These are phyloP conservation scores for Stictocephala bisonia DNA, from an alignment of 2,888 invertebrate species.

Conservation along the genomic window DNA sequence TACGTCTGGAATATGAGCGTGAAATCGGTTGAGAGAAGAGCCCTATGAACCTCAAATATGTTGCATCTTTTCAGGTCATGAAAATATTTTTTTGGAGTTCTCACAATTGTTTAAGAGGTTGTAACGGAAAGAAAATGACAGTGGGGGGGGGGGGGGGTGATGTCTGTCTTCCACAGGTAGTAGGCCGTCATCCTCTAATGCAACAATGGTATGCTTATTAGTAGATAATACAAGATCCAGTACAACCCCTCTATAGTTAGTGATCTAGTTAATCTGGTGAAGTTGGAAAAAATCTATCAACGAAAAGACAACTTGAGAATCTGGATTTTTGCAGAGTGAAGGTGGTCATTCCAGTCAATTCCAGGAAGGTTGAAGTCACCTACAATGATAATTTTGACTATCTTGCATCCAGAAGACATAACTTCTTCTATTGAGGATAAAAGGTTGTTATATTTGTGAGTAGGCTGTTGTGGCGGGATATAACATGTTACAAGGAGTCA, in stretches of 20 bases:
- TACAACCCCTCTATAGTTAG: background rate
- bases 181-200: background rate
- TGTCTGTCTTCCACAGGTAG: constrained; percentile 4
- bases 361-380: no score
- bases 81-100: background rate
- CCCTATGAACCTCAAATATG: background rate
- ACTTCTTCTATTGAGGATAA: no score
- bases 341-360: no score
- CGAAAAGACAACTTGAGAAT: no score
- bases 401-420: no score
- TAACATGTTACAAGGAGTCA: no score
- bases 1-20: background rate
- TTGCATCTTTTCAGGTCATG: constrained; percentile 3
- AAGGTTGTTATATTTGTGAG: no score
- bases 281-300: background rate
- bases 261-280: background rate
- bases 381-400: no score
- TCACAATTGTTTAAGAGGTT: background rate
- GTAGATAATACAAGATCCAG: constrained; percentile 4
- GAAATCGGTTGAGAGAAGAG: background rate
- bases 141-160: constrained; percentile 4
- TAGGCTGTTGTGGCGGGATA: no score
- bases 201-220: background rate
- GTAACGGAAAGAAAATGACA: background rate
- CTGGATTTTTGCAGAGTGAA: no score